Percentiles rank a stretch among this genome's conserved stretches.
Evolutionary conservation across 2,888 invertebrate genomes (phyloP).

Genomic region (Liodrosophila aerea): DNA sequence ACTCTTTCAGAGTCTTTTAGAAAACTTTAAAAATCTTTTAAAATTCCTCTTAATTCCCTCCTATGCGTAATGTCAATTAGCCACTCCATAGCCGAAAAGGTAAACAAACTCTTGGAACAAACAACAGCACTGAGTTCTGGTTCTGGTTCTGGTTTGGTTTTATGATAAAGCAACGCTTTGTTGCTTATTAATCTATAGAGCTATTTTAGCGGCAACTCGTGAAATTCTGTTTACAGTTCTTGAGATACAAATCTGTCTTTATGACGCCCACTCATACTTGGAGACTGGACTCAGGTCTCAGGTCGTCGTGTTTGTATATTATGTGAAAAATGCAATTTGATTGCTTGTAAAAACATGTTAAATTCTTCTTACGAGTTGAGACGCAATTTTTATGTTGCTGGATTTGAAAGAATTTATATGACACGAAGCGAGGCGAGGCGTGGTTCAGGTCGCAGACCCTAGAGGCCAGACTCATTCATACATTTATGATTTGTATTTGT

Average conservation of each 20-base stretch:
- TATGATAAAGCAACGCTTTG: constrained; percentile 45
- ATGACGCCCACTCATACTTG: constrained; percentile 34
- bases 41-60: no score
- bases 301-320: constrained; percentile 47
- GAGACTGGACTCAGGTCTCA: not conserved
- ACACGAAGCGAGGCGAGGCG: constrained; percentile 49
- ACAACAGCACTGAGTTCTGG: not conserved
- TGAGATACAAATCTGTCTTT: constrained; percentile 23
- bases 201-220: constrained; percentile 67
- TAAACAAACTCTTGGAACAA: constrained; percentile 34
- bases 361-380: constrained; percentile 55
- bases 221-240: constrained; percentile 37
- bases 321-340: constrained; percentile 81
- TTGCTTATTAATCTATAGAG: constrained; percentile 47
- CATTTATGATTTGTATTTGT: constrained; percentile 50
- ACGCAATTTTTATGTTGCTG: constrained; percentile 55
- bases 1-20: no score
- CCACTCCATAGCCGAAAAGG: constrained; percentile 31
- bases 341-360: constrained; percentile 79
- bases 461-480: constrained; percentile 24
- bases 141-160: no score
- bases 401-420: constrained; percentile 66
- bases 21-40: no score
- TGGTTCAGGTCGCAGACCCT: constrained; percentile 32
- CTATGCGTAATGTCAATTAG: no score